Evolutionary conservation across 1,140 invertebrate genomes (phyloP), one percentile per base, ranked within the genome.

Genomic region (Chymomyza costata): DNA sequence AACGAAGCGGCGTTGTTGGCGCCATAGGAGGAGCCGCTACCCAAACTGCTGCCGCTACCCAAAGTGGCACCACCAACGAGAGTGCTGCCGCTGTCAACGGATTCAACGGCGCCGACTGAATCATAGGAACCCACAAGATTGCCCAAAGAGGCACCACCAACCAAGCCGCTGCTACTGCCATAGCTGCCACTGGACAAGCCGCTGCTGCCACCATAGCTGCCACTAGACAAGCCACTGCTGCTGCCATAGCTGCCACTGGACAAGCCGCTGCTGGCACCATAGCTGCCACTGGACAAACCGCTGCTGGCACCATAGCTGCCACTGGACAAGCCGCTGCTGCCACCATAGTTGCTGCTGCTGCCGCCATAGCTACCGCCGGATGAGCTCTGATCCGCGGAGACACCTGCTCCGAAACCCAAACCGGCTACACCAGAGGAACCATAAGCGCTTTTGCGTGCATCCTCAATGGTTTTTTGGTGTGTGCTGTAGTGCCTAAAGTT

Each of bases 41-140:
- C 37, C n/a, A 32, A 41, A 6, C 30, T 13, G 14, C 54, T 40
- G 17, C 45, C 18, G 10, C 10, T 14, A 2, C 41, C 62, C 10
- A 49, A 53, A 0, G 37, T 13, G 14, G 59, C 34, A 3, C 49
- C 40, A 34, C 17, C 17, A 10, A 40, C 44, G 8, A 32, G 48
- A 2, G 40, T 47, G 37, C 41, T 21, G 16, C 53, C 47, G 10
- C 40, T 46, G 3, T 54, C 56, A 0, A 15, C 49, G 1, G 67
- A 40, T 6, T 76, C 71, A 0, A 62, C 65, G 1, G 45, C 71
- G 16, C 71, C 71, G 25, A 80, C 73, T 1, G 67, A 73, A 10
- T 73, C 73, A 38, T 78, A 78, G n/a, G 73, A 65, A 48, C 67
- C 73, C 43, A 81, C 73, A 48, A 76, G 28, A 13, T 71, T 71